Evolutionary conservation across 2,113 vertebrate species (phyloP).

Genomic region (Cryptoleucopteryx plumbea): DNA sequence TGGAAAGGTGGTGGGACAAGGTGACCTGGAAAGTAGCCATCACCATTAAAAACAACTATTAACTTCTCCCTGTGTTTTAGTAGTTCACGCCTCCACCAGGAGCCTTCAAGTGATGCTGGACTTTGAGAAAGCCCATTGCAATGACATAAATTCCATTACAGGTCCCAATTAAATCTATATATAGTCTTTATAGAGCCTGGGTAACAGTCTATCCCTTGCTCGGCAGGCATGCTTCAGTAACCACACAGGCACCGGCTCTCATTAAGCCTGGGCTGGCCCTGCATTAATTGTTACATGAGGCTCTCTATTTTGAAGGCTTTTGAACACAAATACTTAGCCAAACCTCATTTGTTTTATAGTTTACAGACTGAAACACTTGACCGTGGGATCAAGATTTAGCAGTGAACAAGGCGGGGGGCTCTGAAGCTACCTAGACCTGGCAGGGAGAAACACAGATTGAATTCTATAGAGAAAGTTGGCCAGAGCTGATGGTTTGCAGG

Average conservation of each 20-base stretch:
- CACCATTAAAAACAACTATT: background rate
- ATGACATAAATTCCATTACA: background rate
- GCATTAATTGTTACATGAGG: background rate
- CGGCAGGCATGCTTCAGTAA: background rate
- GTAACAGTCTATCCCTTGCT: background rate
- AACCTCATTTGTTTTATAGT: background rate
- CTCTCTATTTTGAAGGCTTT: background rate
- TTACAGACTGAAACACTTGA: background rate
- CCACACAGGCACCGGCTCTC: background rate
- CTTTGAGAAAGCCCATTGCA: background rate
- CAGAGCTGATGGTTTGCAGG: background rate
- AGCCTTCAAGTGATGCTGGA: background rate
- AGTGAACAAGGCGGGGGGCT: background rate
- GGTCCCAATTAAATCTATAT: conserved; percentile 61
- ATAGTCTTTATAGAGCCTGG: background rate
- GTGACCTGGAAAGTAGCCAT: background rate
- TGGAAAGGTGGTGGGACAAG: background rate
- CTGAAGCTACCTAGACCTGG: background rate
- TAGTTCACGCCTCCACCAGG: background rate
- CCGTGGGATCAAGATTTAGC: background rate
- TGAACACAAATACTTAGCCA: background rate
- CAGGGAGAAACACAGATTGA: background rate
- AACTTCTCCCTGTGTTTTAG: background rate
- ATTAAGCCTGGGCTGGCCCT: background rate
- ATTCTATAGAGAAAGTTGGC: background rate